phyloP scores from a whole-genome alignment of 2,797 vertebrate species.

The Periparus ater region DNA sequence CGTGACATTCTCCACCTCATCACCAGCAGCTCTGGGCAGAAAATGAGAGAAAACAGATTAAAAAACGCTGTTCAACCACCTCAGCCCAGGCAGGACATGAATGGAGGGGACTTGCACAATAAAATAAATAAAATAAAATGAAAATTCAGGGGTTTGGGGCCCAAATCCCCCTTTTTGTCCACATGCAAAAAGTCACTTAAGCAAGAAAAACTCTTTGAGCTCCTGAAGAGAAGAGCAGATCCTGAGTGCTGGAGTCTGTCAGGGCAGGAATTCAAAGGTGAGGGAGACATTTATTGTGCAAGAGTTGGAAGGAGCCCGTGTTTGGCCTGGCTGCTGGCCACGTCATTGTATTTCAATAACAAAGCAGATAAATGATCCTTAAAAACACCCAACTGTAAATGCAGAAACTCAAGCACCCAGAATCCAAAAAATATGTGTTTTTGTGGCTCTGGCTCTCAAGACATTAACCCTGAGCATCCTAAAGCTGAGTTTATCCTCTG shows the following conservation, averaged over 20 bases:
- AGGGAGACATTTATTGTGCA: not conserved
- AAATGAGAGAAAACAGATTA: not conserved
- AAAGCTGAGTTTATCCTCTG: not conserved
- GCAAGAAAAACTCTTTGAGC: rapidly evolving
- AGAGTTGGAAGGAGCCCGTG: not conserved
- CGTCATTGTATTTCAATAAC: not conserved
- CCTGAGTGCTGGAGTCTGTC: not conserved
- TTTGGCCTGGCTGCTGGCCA: not conserved
- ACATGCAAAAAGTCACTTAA: rapidly evolving
- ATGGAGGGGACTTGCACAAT: not conserved
- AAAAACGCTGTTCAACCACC: not conserved
- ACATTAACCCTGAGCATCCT: not conserved
- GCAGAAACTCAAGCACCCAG: not conserved
- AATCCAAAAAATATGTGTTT: rapidly evolving
- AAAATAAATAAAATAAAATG: not conserved
- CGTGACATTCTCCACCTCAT: not conserved
- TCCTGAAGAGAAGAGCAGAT: not conserved
- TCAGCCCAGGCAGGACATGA: not conserved
- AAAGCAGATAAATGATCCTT: not conserved
- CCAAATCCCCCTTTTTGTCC: not conserved
- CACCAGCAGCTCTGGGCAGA: not conserved
- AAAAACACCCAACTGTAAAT: not conserved
- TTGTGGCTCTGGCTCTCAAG: not conserved
- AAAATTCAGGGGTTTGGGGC: not conserved
- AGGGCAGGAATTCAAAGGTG: not conserved